Conservation (phyloP, 2,888 invertebrate genomes). For the Zootermopsis nevadensis region DNA sequence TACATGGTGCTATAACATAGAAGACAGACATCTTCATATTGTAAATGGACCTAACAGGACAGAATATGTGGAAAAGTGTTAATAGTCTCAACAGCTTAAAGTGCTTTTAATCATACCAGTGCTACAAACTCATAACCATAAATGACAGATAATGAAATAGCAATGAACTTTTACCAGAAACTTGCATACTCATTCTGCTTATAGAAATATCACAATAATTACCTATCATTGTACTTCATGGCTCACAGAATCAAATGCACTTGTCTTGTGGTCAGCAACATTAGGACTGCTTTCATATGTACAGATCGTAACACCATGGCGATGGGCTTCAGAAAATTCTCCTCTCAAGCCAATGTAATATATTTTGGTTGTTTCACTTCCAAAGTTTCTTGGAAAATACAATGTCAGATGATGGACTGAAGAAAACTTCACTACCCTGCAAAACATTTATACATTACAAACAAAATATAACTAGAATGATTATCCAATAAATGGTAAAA, state of each 20-base stretch:
- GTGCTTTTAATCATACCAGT: no score
- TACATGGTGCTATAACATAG: no score
- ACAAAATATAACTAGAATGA: background rate
- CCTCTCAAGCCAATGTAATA: constrained; percentile 96
- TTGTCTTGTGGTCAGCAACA: constrained; percentile 84
- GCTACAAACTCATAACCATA: background rate
- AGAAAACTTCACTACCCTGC: constrained; percentile 91
- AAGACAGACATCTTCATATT: no score
- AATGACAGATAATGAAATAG: background rate
- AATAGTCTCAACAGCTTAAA: no score
- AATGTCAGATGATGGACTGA: constrained; percentile 89
- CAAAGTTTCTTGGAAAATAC: constrained; percentile 91
- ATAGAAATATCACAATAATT: background rate
- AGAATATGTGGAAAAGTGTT: no score
- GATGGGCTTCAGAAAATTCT: constrained; percentile 86
- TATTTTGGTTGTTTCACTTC: constrained; percentile 84
- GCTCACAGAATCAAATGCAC: constrained; percentile 71
- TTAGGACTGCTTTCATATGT: constrained; percentile 90
- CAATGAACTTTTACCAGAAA: no score
- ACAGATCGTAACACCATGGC: constrained; percentile 92
- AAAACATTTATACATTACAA: constrained; percentile 58
- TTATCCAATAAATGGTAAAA: no score
- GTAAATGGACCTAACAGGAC: no score
- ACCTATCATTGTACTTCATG: constrained; percentile 68
- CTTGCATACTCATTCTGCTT: no score